Evolutionary conservation across 2,113 vertebrate species (phyloP).

Genomic region (Hippolais icterina): DNA sequence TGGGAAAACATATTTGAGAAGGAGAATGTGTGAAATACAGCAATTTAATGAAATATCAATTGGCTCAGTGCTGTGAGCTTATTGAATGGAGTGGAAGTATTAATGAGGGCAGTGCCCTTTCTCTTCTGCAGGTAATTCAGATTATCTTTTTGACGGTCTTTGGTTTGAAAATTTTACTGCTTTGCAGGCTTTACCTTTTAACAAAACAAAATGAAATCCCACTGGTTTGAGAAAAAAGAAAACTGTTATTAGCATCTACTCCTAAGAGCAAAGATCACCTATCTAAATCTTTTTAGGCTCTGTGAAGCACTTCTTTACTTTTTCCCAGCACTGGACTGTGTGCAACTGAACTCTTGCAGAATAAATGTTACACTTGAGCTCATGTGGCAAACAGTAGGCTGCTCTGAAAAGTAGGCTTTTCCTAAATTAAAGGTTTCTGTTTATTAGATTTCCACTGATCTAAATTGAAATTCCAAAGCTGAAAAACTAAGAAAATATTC

Average conservation of each 20-base stretch:
- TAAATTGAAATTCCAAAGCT: background rate
- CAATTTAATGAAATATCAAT: constrained; percentile 42
- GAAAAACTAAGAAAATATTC: background rate
- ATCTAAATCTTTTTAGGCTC: background rate
- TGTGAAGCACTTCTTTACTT: background rate
- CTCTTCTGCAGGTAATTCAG: constrained; percentile 26
- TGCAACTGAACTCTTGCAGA: background rate
- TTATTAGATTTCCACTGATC: background rate
- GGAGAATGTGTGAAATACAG: background rate
- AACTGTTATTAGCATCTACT: background rate
- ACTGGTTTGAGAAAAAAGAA: background rate
- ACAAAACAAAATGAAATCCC: background rate
- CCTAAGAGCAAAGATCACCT: background rate
- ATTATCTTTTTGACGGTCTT: constrained; percentile 15
- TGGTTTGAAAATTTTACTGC: background rate
- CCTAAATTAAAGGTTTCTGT: background rate
- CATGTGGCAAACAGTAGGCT: background rate
- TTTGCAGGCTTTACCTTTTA: constrained; percentile 3
- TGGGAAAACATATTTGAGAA: background rate
- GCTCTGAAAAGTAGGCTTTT: background rate
- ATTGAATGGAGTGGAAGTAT: background rate
- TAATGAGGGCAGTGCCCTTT: constrained; percentile 20
- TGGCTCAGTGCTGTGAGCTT: constrained; percentile 19
- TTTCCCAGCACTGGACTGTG: background rate
- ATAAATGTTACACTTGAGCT: background rate